A percentile compares a stretch with the other conserved stretches of the same genome.
These are phyloP conservation scores for Erinaceus europaeus DNA, from an alignment of 2,113 vertebrate species.

Conservation along the genomic window DNA sequence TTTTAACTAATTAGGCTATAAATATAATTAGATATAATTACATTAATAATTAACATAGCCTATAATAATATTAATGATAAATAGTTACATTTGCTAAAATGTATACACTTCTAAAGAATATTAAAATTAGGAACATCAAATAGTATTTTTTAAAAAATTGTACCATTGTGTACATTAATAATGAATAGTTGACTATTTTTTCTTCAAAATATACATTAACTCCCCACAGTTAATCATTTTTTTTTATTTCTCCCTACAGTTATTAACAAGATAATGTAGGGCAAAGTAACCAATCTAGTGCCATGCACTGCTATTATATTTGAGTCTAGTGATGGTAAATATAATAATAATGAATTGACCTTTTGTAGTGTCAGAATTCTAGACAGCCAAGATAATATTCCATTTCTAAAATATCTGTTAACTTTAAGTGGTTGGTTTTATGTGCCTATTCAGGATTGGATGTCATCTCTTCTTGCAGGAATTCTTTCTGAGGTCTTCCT, in stretches of 20 bases:
- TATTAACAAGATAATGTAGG: not conserved
- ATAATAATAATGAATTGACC: not conserved
- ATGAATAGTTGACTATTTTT: too few species aligned
- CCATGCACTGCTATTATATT: not conserved
- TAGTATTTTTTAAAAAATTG: too few species aligned
- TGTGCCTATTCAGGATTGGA: not conserved
- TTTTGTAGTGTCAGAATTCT: not conserved
- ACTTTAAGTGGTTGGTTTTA: conserved; percentile 10
- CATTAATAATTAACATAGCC: too few species aligned
- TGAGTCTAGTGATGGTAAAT: not conserved
- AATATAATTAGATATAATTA: too few species aligned
- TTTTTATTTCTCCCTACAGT: not conserved
- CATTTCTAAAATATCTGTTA: not conserved
- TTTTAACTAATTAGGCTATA: too few species aligned
- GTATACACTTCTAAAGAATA: too few species aligned
- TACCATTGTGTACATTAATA: too few species aligned
- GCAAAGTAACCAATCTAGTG: not conserved
- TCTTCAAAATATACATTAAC: too few species aligned
- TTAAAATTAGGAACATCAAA: too few species aligned
- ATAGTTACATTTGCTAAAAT: too few species aligned
- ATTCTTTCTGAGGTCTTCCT: not conserved
- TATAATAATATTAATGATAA: too few species aligned
- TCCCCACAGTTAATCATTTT: too few species aligned
- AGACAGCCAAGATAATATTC: not conserved
- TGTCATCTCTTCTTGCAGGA: not conserved